phyloP scores from a whole-genome alignment of 2,797 vertebrate species.

The Bryconaethiops microstoma region DNA sequence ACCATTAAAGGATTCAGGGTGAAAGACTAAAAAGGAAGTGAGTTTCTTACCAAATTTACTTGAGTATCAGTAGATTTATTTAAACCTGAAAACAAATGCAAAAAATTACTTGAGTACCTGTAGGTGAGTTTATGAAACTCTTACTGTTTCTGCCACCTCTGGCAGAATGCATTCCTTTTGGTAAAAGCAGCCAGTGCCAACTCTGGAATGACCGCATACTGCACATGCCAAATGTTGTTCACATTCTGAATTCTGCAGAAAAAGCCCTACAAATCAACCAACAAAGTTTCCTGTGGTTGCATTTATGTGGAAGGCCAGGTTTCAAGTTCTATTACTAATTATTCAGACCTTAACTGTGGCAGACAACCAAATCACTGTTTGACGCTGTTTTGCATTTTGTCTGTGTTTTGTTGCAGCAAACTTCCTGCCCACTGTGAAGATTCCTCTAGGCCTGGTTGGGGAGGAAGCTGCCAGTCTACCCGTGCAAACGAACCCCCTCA shows the following conservation, averaged over 20 bases:
- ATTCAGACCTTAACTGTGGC: not conserved
- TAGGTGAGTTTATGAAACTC: not conserved
- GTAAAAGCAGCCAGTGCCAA: not conserved
- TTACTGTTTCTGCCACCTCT: not conserved
- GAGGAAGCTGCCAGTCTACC: constrained; percentile 77
- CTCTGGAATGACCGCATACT: not conserved
- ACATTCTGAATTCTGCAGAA: not conserved
- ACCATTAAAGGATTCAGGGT: no score
- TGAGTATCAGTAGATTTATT: no score
- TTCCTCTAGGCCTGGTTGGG: constrained; percentile 86
- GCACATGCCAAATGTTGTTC: not conserved
- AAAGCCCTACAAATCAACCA: not conserved
- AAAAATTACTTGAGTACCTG: not conserved
- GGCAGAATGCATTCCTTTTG: not conserved
- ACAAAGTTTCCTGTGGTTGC: not conserved
- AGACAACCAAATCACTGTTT: not conserved
- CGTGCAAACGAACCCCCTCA: constrained; percentile 75
- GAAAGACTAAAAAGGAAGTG: no score
- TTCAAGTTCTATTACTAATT: not conserved
- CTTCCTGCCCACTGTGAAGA: constrained; percentile 84
- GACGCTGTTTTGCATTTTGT: constrained; percentile 15
- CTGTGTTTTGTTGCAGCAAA: constrained; percentile 67
- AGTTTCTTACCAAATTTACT: no score
- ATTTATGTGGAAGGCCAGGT: no score
- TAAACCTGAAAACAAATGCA: no score